Conservation (phyloP, 2,797 vertebrate species). For the Clamator glandarius region DNA sequence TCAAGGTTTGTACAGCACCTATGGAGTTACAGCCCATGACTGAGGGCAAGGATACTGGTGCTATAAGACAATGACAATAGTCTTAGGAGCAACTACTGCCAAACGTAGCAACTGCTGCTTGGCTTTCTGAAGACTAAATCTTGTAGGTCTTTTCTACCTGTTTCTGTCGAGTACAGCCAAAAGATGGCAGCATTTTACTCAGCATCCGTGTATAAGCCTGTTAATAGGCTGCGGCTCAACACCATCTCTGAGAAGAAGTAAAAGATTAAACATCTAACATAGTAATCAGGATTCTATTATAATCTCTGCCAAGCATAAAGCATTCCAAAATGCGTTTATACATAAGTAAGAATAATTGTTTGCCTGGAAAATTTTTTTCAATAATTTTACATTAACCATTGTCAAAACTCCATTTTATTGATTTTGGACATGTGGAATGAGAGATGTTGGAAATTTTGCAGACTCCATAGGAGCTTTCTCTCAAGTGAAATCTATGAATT, state of each 20-base stretch:
- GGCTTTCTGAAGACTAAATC: background rate
- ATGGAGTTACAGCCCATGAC: background rate
- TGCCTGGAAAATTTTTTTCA: background rate
- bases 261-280: background rate
- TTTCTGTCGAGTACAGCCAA: conserved; percentile 7
- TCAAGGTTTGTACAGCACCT: background rate
- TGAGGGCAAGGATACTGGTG: accelerated
- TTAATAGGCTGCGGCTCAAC: background rate
- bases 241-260: background rate
- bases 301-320: background rate
- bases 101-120: background rate
- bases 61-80: background rate
- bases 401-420: background rate
- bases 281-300: background rate
- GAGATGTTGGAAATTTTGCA: background rate
- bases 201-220: background rate
- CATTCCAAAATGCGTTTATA: background rate
- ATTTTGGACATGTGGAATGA: background rate
- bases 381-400: background rate
- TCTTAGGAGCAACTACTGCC: background rate
- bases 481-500: background rate
- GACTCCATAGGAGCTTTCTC: background rate
- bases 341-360: background rate
- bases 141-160: background rate
- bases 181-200: conserved; percentile 66